A percentile compares a stretch with the other conserved stretches of the same genome.
These are phyloP conservation scores for Galerucella nymphaeae DNA, from an alignment of 2,888 invertebrate genomes.

Conservation along the genomic window DNA sequence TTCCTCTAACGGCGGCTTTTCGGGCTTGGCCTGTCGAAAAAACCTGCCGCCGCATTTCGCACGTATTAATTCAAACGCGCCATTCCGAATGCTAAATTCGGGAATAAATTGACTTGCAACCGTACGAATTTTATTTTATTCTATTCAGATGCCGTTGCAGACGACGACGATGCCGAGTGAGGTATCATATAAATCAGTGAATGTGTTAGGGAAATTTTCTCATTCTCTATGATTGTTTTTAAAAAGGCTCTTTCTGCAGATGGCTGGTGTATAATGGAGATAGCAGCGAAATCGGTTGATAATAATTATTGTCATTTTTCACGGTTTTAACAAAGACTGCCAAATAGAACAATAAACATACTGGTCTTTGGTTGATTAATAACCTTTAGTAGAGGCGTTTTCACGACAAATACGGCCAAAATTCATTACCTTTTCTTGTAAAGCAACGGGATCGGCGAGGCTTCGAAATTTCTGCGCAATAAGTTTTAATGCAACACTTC, in stretches of 20 bases:
- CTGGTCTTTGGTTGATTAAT: background rate
- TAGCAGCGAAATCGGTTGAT: background rate
- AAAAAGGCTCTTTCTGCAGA: slow-evolving; percentile 33
- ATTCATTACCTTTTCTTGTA: too few relatives aligned
- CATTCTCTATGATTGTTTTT: slow-evolving; percentile 43
- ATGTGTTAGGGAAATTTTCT: slow-evolving; percentile 49
- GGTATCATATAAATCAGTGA: slow-evolving; percentile 54
- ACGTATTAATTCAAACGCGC: slow-evolving; percentile 63
- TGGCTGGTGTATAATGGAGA: slow-evolving; percentile 28
- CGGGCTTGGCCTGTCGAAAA: slow-evolving; percentile 60
- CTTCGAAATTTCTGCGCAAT: too few relatives aligned
- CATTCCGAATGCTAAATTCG: slow-evolving; percentile 60
- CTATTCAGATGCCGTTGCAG: slow-evolving; percentile 50
- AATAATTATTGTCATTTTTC: background rate
- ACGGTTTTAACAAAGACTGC: background rate
- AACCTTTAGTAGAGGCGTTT: background rate
- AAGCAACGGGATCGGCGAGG: too few relatives aligned
- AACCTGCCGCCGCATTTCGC: slow-evolving; percentile 62
- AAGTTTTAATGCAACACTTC: too few relatives aligned
- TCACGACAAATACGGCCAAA: too few relatives aligned
- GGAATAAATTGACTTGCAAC: slow-evolving; percentile 60
- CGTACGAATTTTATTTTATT: slow-evolving; percentile 54
- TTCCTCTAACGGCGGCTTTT: slow-evolving; percentile 42
- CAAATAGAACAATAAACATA: background rate
- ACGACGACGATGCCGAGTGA: slow-evolving; percentile 27